Conservation (phyloP, 2,797 vertebrate genomes). For the Periparus ater region DNA sequence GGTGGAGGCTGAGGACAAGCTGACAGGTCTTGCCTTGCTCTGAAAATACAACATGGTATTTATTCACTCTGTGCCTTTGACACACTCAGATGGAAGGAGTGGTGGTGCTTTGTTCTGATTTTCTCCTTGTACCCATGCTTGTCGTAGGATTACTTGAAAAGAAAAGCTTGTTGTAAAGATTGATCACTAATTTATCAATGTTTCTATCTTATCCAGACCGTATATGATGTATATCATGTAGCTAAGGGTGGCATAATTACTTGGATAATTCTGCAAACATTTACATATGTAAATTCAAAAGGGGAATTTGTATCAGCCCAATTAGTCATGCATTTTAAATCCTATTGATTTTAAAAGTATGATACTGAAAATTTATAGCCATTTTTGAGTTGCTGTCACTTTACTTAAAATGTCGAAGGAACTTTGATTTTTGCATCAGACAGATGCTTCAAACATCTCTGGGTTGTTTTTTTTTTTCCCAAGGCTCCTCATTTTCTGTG, state of each 20-base stretch:
- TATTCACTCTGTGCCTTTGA: not conserved
- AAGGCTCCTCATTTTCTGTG: not conserved
- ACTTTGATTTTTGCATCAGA: not conserved
- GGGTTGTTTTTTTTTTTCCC: not conserved
- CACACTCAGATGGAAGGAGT: not conserved
- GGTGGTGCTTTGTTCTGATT: not conserved
- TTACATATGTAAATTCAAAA: not conserved
- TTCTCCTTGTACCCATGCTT: not conserved
- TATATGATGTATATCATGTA: not conserved
- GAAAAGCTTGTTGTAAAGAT: not conserved
- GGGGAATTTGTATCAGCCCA: not conserved
- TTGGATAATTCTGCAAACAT: not conserved
- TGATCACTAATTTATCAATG: not conserved
- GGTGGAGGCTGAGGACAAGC: not conserved
- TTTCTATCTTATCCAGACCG: not conserved
- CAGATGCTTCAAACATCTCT: not conserved
- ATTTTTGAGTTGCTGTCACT: not conserved
- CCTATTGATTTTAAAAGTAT: not conserved
- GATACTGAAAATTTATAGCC: not conserved
- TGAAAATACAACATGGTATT: not conserved
- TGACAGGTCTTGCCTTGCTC: not conserved
- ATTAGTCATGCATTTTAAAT: not conserved
- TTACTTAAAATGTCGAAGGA: not conserved
- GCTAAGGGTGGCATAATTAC: not conserved
- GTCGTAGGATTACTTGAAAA: not conserved